Percentiles rank a stretch among this genome's conserved stretches.
phyloP scores from a whole-genome alignment of 1,140 invertebrate genomes.

The Oedothorax gibbosus region DNA sequence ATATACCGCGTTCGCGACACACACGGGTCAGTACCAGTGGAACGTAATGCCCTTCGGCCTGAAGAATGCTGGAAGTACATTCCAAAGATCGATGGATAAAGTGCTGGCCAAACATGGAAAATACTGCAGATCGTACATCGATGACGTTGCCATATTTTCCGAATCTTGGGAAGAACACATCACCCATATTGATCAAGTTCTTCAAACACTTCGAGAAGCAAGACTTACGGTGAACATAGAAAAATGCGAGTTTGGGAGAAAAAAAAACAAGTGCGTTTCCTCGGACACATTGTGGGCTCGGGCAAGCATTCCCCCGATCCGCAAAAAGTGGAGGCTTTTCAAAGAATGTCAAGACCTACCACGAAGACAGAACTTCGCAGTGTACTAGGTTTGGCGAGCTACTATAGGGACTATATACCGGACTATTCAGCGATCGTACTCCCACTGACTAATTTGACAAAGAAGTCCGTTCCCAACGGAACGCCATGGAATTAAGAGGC shows the following conservation, averaged over 20 bases:
- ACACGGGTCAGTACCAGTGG: background rate
- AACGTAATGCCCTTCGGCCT: background rate
- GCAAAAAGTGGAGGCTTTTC: background rate
- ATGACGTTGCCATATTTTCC: slow-evolving; percentile 6
- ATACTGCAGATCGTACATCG: background rate
- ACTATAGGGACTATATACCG: background rate
- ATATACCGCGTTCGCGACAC: slow-evolving; percentile 68
- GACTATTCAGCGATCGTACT: background rate
- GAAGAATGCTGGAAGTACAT: background rate
- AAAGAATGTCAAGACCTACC: background rate
- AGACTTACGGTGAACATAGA: background rate
- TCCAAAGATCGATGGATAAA: slow-evolving; percentile 1
- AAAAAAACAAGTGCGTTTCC: slow-evolving; percentile 1
- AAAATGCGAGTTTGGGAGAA: slow-evolving; percentile 1
- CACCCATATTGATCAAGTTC: too few relatives aligned
- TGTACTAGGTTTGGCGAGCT: background rate
- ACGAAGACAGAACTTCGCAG: background rate
- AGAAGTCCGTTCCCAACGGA: background rate
- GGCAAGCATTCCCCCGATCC: background rate
- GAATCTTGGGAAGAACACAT: background rate
- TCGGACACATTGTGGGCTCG: background rate
- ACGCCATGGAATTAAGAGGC: background rate
- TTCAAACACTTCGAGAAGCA: background rate
- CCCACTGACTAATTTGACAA: background rate
- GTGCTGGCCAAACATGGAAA: background rate